Evolutionary conservation across 2,797 vertebrate genomes (phyloP).

Genomic region (Falco peregrinus): DNA sequence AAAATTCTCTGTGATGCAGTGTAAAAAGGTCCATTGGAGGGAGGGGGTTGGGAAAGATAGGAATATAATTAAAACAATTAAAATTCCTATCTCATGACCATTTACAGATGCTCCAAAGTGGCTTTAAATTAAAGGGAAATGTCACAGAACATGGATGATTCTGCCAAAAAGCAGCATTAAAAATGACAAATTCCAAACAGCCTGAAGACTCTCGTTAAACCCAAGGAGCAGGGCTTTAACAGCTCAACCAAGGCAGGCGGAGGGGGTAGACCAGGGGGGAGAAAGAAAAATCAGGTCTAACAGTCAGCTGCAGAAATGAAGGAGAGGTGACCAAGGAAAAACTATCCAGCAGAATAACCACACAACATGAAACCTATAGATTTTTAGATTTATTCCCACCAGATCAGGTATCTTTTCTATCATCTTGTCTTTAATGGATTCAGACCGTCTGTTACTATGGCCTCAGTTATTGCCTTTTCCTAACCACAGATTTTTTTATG

Average conservation of each 20-base stretch:
- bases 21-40: slow-evolving; percentile 1
- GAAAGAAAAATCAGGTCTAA: not conserved
- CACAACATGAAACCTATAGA: not conserved
- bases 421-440: not conserved
- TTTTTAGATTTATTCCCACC: slow-evolving; percentile 25
- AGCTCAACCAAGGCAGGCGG: slow-evolving; percentile 7
- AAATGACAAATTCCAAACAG: slow-evolving; percentile 68
- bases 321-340: not conserved
- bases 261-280: not conserved
- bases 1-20: slow-evolving; percentile 27
- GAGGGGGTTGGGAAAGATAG: not conserved
- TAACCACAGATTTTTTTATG: not conserved
- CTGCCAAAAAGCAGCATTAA: slow-evolving; percentile 69
- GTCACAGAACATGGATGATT: slow-evolving; percentile 58
- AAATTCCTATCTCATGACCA: slow-evolving; percentile 66
- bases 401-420: not conserved
- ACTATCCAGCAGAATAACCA: not conserved
- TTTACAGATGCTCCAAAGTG: slow-evolving; percentile 63
- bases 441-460: not conserved
- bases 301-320: not conserved
- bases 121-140: slow-evolving; percentile 67
- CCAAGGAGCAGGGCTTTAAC: slow-evolving; percentile 10
- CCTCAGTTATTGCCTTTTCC: not conserved
- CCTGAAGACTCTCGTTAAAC: slow-evolving; percentile 45
- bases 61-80: slow-evolving; percentile 72